Evolutionary conservation across 2,888 invertebrate genomes (phyloP), one percentile per base, ranked within the genome.

Genomic region (Philereme vetulata): DNA sequence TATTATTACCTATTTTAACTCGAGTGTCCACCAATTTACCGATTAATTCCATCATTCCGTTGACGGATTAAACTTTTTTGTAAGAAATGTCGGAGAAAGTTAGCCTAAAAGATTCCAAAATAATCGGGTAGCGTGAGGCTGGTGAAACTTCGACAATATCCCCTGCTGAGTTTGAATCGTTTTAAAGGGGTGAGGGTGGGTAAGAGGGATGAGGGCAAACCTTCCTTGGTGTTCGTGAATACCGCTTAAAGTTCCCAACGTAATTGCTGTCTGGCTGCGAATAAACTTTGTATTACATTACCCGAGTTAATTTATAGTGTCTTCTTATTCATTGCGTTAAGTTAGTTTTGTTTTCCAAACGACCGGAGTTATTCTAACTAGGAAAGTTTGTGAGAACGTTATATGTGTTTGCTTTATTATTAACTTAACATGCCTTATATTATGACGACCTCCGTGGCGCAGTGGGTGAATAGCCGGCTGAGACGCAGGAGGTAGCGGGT

Each of bases 271-370:
- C 88, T 89, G 87, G 85, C 86, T 87, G 77, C 75, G 85, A 89
- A 85, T 90, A 88, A 91, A 90, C 85, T 88, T 90, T 89, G 88
- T 90, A 88, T 90, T 85, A 89, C 88, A 87, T 88, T 90, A 90
- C 84, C 81, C 81, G 78, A 86, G 80, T 87, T 90, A 86, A 90
- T 90, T 90, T 90, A 88, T 90, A 85, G 85, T 86, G 76, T 82
- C 85, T 87, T 86, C 85, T 86, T 88, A 87, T 86, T 88, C 86
- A 88, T 86, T 82, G 84, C 82, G 76, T 75, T 75, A 77, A 84
- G 78, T 84, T 80, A 80, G 79, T 85, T 85, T 82, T 82, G 81
- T 83, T 83, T 83, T 79, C 74, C 72, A 77, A 83, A 82, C 80
- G 78, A 79, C 77, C 71, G 49, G 72, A 82, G 77, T 83, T 81